phyloP scores from a whole-genome alignment of 2,113 vertebrate species.

The Protobothrops flavoviridis region DNA sequence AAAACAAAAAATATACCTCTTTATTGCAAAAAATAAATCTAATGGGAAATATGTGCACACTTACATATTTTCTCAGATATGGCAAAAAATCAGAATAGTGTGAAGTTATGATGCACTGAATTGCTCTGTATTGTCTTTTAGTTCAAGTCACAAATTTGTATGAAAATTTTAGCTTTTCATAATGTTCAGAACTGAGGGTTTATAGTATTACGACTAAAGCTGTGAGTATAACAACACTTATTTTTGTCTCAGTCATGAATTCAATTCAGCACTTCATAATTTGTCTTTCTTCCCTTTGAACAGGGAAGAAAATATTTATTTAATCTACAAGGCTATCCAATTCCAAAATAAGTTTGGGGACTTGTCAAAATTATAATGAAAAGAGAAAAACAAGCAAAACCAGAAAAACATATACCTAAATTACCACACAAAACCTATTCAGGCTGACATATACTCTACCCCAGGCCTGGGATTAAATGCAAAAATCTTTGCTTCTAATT shows the following conservation, averaged over 20 bases:
- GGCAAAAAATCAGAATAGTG: conserved; percentile 48
- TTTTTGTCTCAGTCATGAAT: neutral
- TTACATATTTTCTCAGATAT: conserved; percentile 59
- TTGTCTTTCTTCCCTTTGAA: neutral
- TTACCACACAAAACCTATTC: neutral
- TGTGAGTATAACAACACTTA: neutral
- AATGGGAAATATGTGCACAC: conserved; percentile 55
- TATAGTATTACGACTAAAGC: rapidly evolving
- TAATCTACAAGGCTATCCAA: neutral
- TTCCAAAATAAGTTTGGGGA: neutral
- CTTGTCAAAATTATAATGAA: neutral
- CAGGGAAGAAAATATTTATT: neutral
- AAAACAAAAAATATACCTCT: conserved; percentile 48
- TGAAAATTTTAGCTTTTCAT: conserved; percentile 50
- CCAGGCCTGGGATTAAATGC: neutral
- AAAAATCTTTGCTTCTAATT: neutral
- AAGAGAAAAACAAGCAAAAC: neutral
- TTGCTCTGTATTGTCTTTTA: conserved; percentile 50
- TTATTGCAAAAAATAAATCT: conserved; percentile 59
- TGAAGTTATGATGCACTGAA: conserved; percentile 52
- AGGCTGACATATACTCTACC: neutral
- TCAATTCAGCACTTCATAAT: neutral
- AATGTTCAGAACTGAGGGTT: neutral
- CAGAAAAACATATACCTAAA: neutral
- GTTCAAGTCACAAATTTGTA: conserved; percentile 54